A percentile compares a stretch with the other conserved stretches of the same genome.
These are phyloP conservation scores for Troglohyphantes excavatus DNA, from an alignment of 2,888 invertebrate species.

Conservation along the genomic window DNA sequence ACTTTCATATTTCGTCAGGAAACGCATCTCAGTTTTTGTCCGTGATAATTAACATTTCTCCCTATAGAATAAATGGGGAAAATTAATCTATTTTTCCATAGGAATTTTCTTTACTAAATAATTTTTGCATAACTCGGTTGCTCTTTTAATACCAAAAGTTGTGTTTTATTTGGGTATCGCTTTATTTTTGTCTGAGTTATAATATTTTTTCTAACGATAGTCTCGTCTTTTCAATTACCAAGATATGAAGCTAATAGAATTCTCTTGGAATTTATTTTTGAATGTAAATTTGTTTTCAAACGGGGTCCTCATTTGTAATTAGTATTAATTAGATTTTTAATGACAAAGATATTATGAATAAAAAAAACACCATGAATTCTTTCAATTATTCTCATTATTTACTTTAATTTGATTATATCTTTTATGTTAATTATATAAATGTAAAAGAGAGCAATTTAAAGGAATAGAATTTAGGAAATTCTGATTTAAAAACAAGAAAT, in stretches of 20 bases:
- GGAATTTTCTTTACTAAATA: conserved; percentile 21
- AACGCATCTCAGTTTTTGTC: not conserved
- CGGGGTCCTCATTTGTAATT: not conserved
- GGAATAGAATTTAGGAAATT: not conserved
- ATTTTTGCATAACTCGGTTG: not conserved
- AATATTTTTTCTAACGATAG: conserved; percentile 6
- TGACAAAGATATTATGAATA: conserved; percentile 14
- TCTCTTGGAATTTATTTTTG: not conserved
- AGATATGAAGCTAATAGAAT: not conserved
- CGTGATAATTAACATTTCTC: conserved; percentile 40
- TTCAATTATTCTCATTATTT: not conserved
- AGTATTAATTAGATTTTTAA: conserved; percentile 34
- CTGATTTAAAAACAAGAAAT: too few species aligned
- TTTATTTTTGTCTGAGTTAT: not conserved
- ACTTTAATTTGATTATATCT: not conserved
- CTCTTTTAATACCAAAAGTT: not conserved
- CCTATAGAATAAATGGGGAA: conserved; percentile 12
- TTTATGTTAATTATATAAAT: not conserved
- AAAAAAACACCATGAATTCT: not conserved
- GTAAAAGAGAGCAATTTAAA: not conserved
- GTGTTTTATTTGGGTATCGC: not conserved
- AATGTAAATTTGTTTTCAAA: not conserved
- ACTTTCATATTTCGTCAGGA: conserved; percentile 35
- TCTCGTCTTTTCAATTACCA: not conserved
- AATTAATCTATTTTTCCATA: conserved; percentile 39